Conservation (phyloP, 2,888 invertebrate species). For the Plagodis pulveraria region DNA sequence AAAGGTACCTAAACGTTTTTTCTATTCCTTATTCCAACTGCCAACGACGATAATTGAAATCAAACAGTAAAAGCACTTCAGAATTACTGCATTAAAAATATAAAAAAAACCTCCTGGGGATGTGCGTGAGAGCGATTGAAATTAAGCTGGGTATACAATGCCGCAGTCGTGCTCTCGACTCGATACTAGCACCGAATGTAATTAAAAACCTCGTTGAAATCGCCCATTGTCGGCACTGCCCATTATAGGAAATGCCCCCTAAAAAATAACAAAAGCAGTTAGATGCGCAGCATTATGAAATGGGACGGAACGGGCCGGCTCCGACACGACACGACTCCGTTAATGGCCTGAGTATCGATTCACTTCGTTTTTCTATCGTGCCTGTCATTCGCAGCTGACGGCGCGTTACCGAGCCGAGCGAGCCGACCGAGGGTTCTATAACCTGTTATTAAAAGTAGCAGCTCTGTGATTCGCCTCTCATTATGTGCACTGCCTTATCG, state of each 20-base stretch:
- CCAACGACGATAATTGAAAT: constrained; percentile 22
- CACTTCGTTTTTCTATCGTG: constrained; percentile 54
- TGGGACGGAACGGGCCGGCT: constrained; percentile 37
- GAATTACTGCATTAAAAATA: constrained; percentile 23
- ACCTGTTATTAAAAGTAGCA: constrained; percentile 22
- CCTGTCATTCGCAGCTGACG: constrained; percentile 60
- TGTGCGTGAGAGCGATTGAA: constrained; percentile 30
- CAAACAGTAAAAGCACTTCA: constrained; percentile 31
- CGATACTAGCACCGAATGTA: constrained; percentile 42
- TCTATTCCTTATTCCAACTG: constrained; percentile 2
- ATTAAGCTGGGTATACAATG: constrained; percentile 19
- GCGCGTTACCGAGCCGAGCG: neutral
- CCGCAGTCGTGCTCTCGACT: constrained; percentile 17
- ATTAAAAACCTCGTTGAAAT: constrained; percentile 46
- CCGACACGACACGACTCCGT: constrained; percentile 26
- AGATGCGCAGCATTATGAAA: constrained; percentile 44
- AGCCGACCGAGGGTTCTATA: constrained; percentile 3
- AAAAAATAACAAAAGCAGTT: constrained; percentile 43
- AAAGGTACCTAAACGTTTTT: neutral
- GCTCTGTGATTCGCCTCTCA: constrained; percentile 3
- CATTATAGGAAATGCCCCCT: constrained; percentile 51
- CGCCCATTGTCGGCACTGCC: constrained; percentile 46
- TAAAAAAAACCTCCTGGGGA: constrained; percentile 18
- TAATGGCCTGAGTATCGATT: constrained; percentile 50
- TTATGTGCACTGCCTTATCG: constrained; percentile 6